These are phyloP conservation scores for Norana najaformis DNA, from an alignment of 2,888 invertebrate species.

Conservation along the genomic window DNA sequence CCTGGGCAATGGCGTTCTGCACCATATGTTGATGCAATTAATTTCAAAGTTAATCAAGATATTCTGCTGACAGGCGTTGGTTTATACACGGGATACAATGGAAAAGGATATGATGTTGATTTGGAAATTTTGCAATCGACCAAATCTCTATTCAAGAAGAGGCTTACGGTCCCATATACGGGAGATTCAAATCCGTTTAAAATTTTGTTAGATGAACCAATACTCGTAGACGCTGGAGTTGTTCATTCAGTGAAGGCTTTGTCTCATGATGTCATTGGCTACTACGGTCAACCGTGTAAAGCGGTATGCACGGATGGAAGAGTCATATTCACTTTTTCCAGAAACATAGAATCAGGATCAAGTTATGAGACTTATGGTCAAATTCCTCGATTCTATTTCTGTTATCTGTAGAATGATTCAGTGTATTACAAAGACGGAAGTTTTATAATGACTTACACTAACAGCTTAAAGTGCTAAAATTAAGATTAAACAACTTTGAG, in stretches of 20 bases:
- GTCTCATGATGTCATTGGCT: neutral
- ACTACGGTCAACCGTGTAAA: neutral
- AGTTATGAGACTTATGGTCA: neutral
- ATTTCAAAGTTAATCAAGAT: neutral
- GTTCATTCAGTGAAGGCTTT: neutral
- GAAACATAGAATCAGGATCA: neutral
- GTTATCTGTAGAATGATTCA: neutral
- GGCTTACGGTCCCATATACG: neutral
- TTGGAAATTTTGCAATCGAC: neutral
- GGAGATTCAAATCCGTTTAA: neutral
- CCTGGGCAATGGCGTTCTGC: neutral
- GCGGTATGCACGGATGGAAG: neutral
- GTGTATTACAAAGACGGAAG: neutral
- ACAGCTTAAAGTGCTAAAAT: no score
- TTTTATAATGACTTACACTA: neutral
- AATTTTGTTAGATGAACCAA: neutral
- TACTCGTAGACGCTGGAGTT: neutral
- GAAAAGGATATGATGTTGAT: conserved; percentile 4
- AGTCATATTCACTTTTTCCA: neutral
- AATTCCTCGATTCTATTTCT: neutral
- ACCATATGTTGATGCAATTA: neutral
- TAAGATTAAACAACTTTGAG: no score
- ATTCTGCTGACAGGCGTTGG: neutral
- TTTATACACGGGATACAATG: neutral
- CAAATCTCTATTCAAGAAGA: neutral